Evolutionary conservation across 2,113 vertebrate genomes (phyloP).

Genomic region (Camarhynchus parvulus): DNA sequence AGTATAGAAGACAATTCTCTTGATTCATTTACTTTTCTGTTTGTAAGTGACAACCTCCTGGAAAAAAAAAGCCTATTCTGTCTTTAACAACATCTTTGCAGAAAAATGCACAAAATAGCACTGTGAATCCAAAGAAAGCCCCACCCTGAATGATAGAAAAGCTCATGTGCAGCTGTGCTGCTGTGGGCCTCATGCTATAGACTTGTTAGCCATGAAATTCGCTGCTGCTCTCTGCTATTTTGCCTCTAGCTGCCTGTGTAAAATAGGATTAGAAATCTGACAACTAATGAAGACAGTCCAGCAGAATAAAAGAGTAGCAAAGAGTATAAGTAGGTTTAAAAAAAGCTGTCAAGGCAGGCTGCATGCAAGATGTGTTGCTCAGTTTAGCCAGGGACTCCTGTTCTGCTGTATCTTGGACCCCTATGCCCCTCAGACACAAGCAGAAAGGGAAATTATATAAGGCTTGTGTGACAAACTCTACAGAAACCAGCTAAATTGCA

Average conservation of each 20-base stretch:
- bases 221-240: background rate
- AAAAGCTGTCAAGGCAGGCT: background rate
- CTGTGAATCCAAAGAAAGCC: background rate
- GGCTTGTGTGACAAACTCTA: background rate
- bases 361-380: background rate
- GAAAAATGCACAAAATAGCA: background rate
- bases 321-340: background rate
- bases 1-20: background rate
- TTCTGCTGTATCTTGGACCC: background rate
- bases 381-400: background rate
- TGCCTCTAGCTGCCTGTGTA: background rate
- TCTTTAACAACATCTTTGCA: background rate
- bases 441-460: background rate
- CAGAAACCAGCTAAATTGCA: background rate
- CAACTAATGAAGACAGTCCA: background rate
- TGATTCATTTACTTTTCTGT: background rate
- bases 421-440: background rate
- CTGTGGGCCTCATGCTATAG: background rate
- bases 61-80: background rate
- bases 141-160: background rate
- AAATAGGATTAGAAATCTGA: constrained; percentile 10
- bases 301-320: background rate
- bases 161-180: background rate
- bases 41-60: background rate
- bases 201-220: background rate